Evolutionary conservation across 2,888 invertebrate species (phyloP).

Genomic region (Philonicus albiceps): DNA sequence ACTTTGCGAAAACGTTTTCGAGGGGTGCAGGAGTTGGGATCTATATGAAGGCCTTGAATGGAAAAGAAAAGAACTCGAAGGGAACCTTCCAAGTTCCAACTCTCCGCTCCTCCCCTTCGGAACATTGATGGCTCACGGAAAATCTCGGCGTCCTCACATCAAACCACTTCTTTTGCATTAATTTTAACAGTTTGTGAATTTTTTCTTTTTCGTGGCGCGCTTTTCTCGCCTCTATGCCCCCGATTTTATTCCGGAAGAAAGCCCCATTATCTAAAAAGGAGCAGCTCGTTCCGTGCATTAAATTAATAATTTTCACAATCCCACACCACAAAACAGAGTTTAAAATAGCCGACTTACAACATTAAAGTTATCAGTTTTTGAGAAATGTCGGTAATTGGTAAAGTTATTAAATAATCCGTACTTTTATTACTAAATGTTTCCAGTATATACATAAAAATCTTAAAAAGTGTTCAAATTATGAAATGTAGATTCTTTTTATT

Average conservation of each 20-base stretch:
- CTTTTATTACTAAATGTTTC: no score
- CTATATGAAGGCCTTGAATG: neutral
- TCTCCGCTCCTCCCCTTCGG: neutral
- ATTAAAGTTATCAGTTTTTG: no score
- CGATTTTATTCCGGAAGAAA: neutral
- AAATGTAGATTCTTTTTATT: no score
- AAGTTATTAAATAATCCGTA: no score
- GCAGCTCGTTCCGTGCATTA: neutral
- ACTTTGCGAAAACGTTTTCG: neutral
- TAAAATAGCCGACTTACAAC: no score
- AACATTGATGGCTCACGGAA: neutral
- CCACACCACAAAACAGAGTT: no score
- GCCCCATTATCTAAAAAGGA: neutral
- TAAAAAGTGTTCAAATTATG: no score
- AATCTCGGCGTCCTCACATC: neutral
- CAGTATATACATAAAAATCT: no score
- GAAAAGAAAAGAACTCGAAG: neutral
- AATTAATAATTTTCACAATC: neutral
- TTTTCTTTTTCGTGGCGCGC: neutral
- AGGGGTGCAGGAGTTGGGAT: neutral
- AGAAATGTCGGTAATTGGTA: no score
- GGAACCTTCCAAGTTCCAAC: neutral
- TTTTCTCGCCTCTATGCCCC: neutral
- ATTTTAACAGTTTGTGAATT: slow-evolving; percentile 10
- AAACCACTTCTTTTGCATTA: neutral